Evolutionary conservation across 2,113 vertebrate genomes (phyloP).

Genomic region (Carassius auratus): DNA sequence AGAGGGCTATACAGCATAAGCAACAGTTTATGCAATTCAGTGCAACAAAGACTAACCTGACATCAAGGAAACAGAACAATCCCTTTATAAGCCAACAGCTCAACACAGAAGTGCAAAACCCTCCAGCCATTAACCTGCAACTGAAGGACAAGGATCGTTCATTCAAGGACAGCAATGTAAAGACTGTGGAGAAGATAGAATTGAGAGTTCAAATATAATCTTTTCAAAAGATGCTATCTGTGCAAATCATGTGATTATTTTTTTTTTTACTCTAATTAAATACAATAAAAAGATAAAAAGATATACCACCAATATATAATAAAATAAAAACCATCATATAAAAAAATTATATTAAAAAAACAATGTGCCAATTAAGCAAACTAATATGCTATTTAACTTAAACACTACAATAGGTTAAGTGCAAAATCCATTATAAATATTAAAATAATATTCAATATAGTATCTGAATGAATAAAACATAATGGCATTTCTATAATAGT

Average conservation of each 20-base stretch:
- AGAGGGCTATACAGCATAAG: background rate
- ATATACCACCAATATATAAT: background rate
- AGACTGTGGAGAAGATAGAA: background rate
- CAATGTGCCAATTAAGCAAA: background rate
- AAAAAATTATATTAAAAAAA: too few species aligned
- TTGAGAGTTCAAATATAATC: background rate
- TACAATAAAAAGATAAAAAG: background rate
- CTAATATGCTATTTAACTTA: background rate
- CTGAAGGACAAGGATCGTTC: constrained; percentile 31
- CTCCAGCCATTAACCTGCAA: constrained; percentile 16
- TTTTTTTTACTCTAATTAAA: background rate
- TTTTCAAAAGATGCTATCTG: background rate
- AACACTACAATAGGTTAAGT: background rate
- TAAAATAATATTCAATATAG: background rate
- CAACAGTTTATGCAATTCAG: constrained; percentile 16
- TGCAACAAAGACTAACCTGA: constrained; percentile 28
- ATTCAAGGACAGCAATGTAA: constrained; percentile 9
- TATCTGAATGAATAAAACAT: background rate
- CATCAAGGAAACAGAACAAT: constrained; percentile 36
- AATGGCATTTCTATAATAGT: background rate
- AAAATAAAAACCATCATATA: too few species aligned
- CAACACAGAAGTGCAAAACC: background rate
- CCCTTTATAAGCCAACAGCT: constrained; percentile 31
- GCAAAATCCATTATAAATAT: background rate
- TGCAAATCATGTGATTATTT: background rate